These are phyloP conservation scores for Brachionus paranguensis DNA, from an alignment of 1,140 invertebrate species.

Conservation along the genomic window DNA sequence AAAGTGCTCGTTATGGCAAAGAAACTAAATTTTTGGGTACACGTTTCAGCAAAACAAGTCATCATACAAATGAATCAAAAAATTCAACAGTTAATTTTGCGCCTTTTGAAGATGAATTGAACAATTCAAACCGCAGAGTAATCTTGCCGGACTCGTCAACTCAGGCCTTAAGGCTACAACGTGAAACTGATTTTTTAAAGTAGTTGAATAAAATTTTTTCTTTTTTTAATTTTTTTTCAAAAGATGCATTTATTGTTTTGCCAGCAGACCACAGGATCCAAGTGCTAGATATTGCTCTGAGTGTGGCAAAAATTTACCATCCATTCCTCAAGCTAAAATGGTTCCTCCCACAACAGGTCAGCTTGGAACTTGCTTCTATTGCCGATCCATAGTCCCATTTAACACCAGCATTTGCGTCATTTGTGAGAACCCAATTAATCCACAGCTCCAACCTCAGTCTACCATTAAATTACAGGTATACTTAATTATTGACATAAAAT, in stretches of 20 bases:
- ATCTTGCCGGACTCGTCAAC: constrained; percentile 44
- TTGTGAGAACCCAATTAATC: constrained; percentile 52
- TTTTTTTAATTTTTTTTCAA: background rate
- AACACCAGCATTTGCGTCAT: constrained; percentile 50
- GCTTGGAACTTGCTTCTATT: constrained; percentile 52
- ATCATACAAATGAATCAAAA: background rate
- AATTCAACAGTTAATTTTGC: constrained; percentile 23
- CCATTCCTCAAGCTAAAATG: constrained; percentile 45
- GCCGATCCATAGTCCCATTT: constrained; percentile 52
- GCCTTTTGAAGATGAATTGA: background rate
- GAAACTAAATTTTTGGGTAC: constrained; percentile 9
- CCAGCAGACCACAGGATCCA: constrained; percentile 48
- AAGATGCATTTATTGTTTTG: constrained; percentile 51
- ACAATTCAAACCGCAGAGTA: background rate
- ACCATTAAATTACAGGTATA: constrained; percentile 36
- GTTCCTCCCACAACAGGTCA: constrained; percentile 49
- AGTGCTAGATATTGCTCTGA: constrained; percentile 48
- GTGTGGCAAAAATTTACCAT: constrained; percentile 47
- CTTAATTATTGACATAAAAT: background rate
- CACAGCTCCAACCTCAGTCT: constrained; percentile 47
- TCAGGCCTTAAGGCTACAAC: constrained; percentile 47
- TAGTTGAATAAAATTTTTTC: constrained; percentile 41
- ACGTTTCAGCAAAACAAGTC: background rate
- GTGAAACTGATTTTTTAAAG: constrained; percentile 53
- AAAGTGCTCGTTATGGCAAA: constrained; percentile 1